Conservation (phyloP, 2,113 vertebrate genomes). For the Hyperopisus bebe region DNA sequence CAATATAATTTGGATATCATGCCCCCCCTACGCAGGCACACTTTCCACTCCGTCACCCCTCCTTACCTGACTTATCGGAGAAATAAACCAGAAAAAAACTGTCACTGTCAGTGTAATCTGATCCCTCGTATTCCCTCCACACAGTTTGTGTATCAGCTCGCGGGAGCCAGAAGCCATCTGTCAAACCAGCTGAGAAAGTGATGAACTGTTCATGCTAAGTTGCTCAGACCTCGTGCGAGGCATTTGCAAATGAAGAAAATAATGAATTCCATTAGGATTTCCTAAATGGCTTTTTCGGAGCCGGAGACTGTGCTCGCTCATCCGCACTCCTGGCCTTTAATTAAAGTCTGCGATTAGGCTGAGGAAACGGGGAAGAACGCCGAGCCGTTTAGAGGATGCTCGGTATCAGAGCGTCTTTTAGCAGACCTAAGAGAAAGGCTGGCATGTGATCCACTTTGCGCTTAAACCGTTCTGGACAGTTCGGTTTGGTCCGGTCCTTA, state of each 20-base stretch:
- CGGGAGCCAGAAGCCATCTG: slow-evolving; percentile 30
- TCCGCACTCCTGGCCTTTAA: slow-evolving; percentile 37
- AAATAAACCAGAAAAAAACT: slow-evolving; percentile 28
- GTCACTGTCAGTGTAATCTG: slow-evolving; percentile 20
- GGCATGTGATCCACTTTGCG: neutral
- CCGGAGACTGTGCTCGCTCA: slow-evolving; percentile 26
- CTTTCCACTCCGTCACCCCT: neutral
- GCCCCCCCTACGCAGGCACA: neutral
- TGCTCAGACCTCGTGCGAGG: slow-evolving; percentile 22
- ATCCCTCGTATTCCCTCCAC: slow-evolving; percentile 15
- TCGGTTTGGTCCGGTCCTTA: slow-evolving; percentile 32
- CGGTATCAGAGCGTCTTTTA: slow-evolving; percentile 31
- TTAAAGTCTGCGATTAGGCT: slow-evolving; percentile 37
- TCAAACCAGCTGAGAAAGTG: slow-evolving; percentile 31
- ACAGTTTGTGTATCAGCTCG: slow-evolving; percentile 27
- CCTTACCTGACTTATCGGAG: slow-evolving; percentile 22
- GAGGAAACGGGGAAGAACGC: slow-evolving; percentile 33
- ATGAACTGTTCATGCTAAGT: slow-evolving; percentile 44
- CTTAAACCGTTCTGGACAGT: slow-evolving; percentile 42
- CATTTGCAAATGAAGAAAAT: slow-evolving; percentile 51
- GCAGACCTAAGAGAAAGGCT: neutral
- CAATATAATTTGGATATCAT: slow-evolving; percentile 30
- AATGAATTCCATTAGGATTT: slow-evolving; percentile 61
- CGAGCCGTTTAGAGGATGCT: slow-evolving; percentile 36
- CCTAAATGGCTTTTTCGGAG: slow-evolving; percentile 51